Conservation (phyloP, 2,797 vertebrate species). For the Sitta carolinensis region DNA sequence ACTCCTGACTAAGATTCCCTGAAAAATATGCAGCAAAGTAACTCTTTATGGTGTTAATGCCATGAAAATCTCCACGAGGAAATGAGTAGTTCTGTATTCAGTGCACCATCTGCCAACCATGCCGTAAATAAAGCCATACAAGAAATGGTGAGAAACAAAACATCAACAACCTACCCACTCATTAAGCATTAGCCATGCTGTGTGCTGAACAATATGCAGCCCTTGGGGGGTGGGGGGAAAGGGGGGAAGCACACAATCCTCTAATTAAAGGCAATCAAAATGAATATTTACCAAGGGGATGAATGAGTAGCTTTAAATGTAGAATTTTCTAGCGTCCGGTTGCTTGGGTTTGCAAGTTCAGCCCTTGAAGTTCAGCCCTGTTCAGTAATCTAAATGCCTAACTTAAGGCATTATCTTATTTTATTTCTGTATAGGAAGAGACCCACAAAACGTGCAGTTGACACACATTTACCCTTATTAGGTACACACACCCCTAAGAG, state of each 20-base stretch:
- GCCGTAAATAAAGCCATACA: constrained; percentile 45
- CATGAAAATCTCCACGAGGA: neutral
- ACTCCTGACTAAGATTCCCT: neutral
- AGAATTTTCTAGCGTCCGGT: neutral
- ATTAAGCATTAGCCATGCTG: constrained; percentile 49
- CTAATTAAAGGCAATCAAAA: constrained; percentile 52
- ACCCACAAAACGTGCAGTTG: neutral
- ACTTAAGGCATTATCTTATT: neutral
- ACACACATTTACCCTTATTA: neutral
- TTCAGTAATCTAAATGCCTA: neutral
- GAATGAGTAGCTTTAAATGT: neutral
- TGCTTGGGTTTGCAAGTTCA: neutral
- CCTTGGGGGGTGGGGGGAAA: neutral
- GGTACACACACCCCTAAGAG: neutral
- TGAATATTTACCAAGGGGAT: neutral
- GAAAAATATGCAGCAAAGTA: neutral
- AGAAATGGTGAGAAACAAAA: constrained; percentile 61
- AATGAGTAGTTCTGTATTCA: constrained; percentile 23
- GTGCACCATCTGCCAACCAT: constrained; percentile 41
- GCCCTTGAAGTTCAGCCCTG: neutral
- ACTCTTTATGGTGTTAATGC: neutral
- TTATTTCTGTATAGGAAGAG: neutral
- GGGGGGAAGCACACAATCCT: neutral
- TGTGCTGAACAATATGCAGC: neutral
- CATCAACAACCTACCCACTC: constrained; percentile 59